Evolutionary conservation across 2,888 invertebrate genomes (phyloP).

Genomic region (Caenorhabditis sp.): DNA sequence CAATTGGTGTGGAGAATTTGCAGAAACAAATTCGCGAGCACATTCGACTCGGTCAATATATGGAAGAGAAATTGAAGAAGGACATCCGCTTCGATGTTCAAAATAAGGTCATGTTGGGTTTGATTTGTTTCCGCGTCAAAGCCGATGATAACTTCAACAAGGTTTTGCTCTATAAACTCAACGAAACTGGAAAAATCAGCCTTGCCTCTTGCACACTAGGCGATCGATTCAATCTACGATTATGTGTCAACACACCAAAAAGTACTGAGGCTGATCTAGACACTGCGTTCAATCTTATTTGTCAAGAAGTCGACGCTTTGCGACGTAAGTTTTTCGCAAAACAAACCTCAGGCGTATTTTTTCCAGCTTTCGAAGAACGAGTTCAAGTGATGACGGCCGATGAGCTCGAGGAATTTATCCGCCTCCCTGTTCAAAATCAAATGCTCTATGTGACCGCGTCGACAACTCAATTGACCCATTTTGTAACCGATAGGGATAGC

Average conservation of each 20-base stretch:
- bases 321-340: slow-evolving; percentile 3
- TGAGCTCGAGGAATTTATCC: slow-evolving; percentile 27
- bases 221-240: slow-evolving; percentile 19
- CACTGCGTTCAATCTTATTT: slow-evolving; percentile 20
- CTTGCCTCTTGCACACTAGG: slow-evolving; percentile 29
- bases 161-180: slow-evolving; percentile 21
- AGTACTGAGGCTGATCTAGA: slow-evolving; percentile 32
- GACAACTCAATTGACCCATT: neutral
- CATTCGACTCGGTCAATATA: slow-evolving; percentile 17
- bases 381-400: slow-evolving; percentile 23
- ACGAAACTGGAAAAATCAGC: slow-evolving; percentile 34
- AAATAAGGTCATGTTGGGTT: slow-evolving; percentile 28
- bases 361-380: slow-evolving; percentile 26
- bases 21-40: slow-evolving; percentile 39
- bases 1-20: slow-evolving; percentile 28
- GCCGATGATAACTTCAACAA: slow-evolving; percentile 30
- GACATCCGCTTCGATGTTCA: slow-evolving; percentile 29
- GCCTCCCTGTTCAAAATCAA: neutral
- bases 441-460: neutral
- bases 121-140: slow-evolving; percentile 32
- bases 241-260: slow-evolving; percentile 31
- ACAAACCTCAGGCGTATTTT: neutral
- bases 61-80: slow-evolving; percentile 20
- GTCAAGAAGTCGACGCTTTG: slow-evolving; percentile 14
- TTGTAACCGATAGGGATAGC: neutral